Evolutionary conservation across 35 echinoderm and acorn worm species (phyloP).

Genomic region (Holothuria glaberrima): DNA sequence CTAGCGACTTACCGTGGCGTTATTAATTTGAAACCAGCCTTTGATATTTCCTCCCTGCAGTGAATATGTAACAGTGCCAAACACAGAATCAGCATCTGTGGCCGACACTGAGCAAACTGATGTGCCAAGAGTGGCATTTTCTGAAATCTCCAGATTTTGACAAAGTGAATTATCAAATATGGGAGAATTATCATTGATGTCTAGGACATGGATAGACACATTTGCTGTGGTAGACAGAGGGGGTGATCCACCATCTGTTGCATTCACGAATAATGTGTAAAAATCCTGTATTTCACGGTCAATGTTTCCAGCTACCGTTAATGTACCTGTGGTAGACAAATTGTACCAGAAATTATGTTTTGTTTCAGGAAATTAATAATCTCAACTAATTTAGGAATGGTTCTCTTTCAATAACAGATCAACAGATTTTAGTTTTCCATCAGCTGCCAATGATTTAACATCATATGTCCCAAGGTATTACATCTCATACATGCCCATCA

Average conservation of each 20-base stretch:
- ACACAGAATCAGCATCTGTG: conserved; percentile 53
- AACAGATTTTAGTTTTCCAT: too few species aligned
- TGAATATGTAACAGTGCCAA: conserved; percentile 47
- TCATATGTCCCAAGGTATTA: too few species aligned
- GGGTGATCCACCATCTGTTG: conserved; percentile 48
- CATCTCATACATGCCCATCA: too few species aligned
- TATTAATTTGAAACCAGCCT: conserved; percentile 46
- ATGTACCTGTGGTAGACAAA: conserved; percentile 49
- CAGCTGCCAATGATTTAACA: too few species aligned
- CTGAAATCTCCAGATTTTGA: background rate
- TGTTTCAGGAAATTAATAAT: too few species aligned
- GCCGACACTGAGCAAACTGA: conserved; percentile 46
- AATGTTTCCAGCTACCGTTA: conserved; percentile 33
- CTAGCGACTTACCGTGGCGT: conserved; percentile 39
- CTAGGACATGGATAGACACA: conserved; percentile 22
- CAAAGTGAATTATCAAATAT: conserved; percentile 22
- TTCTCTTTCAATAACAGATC: too few species aligned
- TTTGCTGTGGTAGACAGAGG: background rate
- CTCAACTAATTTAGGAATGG: too few species aligned
- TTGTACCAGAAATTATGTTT: too few species aligned
- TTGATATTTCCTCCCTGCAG: conserved; percentile 57
- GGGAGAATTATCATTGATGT: conserved; percentile 75
- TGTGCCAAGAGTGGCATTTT: background rate
- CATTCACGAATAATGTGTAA: conserved; percentile 13
- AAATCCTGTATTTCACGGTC: conserved; percentile 48